Evolutionary conservation across 2,113 vertebrate species (phyloP).

Genomic region (Peromyscus leucopus): DNA sequence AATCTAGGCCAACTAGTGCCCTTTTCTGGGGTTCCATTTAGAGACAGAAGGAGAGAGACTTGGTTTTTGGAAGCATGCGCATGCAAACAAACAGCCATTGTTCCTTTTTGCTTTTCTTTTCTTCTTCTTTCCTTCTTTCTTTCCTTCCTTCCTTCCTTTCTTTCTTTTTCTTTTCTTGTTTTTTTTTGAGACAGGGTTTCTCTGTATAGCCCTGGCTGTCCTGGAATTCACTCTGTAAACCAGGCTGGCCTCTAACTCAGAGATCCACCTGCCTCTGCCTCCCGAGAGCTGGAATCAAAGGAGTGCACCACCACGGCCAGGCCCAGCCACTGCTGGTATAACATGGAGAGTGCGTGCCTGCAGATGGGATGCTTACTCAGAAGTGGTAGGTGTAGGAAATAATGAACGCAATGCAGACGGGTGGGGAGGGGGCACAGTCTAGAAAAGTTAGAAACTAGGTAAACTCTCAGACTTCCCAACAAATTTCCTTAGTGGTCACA

Average conservation of each 20-base stretch:
- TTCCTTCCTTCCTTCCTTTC: too few species aligned
- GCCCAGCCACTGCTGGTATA: background rate
- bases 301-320: too few species aligned
- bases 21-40: background rate
- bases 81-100: background rate
- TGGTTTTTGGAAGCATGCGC: background rate
- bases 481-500: constrained; percentile 14
- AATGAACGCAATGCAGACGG: background rate
- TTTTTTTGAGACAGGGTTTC: too few species aligned
- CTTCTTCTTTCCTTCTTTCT: too few species aligned
- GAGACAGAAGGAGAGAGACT: background rate
- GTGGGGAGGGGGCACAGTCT: background rate
- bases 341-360: background rate
- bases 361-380: background rate
- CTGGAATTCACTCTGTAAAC: too few species aligned
- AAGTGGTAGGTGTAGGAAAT: background rate
- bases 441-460: background rate
- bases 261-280: too few species aligned
- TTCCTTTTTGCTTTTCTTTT: background rate
- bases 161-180: too few species aligned
- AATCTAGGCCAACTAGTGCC: background rate
- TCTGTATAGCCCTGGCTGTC: too few species aligned
- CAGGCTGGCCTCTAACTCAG: too few species aligned
- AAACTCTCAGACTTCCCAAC: background rate
- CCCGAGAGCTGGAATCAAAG: too few species aligned